phyloP scores from a whole-genome alignment of 2,797 vertebrate genomes.

The Podarcis lilfordi region DNA sequence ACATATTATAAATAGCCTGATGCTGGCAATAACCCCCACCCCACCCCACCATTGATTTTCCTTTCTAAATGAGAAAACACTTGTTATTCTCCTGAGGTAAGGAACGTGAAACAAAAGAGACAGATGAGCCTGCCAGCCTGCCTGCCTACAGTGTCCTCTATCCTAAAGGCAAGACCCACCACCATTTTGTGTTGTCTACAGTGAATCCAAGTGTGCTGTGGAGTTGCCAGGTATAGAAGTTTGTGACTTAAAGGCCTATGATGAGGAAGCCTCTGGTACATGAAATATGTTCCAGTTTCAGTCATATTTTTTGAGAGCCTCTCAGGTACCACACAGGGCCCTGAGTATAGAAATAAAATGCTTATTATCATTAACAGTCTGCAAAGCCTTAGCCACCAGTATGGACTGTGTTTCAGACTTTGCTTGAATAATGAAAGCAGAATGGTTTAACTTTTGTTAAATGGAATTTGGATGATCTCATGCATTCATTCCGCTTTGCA shows the following conservation, averaged over 20 bases:
- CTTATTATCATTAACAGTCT: background rate
- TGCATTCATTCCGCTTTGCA: background rate
- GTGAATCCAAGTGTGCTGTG: background rate
- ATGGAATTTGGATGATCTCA: background rate
- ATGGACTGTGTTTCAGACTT: no score
- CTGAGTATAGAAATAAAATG: background rate
- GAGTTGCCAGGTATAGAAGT: background rate
- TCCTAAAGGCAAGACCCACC: background rate
- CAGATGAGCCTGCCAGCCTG: background rate
- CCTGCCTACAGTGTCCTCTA: background rate
- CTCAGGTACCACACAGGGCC: background rate
- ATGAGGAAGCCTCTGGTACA: no score
- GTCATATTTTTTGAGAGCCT: background rate
- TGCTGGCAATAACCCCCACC: slow-evolving; percentile 22
- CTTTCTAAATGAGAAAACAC: slow-evolving; percentile 8
- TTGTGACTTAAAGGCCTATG: background rate
- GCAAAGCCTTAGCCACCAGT: background rate
- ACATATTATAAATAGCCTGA: slow-evolving; percentile 66
- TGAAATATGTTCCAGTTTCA: background rate
- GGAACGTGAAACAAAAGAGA: slow-evolving; percentile 25
- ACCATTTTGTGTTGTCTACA: no score
- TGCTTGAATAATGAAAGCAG: background rate
- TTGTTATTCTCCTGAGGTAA: slow-evolving; percentile 32
- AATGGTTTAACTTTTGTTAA: rapidly evolving
- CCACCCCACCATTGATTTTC: background rate